Base-by-base conservation (phyloP, 2,797 vertebrate genomes). In the Tarsius wallacei region DNA sequence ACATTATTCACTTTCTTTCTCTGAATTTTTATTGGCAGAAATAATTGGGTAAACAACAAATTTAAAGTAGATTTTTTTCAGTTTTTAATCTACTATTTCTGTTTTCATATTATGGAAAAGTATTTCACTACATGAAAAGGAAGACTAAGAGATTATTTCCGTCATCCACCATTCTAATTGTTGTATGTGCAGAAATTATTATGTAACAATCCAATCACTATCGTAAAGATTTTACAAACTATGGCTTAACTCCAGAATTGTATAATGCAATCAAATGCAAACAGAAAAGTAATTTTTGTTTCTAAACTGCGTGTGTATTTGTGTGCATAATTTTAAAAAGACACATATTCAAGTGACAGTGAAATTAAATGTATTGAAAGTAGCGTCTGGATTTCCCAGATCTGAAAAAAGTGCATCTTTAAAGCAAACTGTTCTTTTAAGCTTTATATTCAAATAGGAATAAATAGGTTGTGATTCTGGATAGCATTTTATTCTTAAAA, bases 211-310 rank as follows among this genome's bases (percentile, higher is more conserved):
- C 51, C 93, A 88, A 70, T 96, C 77, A 94, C 24, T 87, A 49
- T 83, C 96, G 59, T 78, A 97, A 97, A 95, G 83, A 88, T 93
- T 97, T 98, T 96, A 97, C 81, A 88, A 42, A 85, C 1, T 74
- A n/a, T 92, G 71, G 4, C 11, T 90, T 80, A 90, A n/a, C 93
- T 98, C 70, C 31, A 68, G 47, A 89, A 96, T 83, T 21, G 64
- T 70, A 5, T 64, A 91, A 73, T 49, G 26, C 1, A 91, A 28
- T 64, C 55, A 73, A 28, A 73, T 73, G n/a, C 71, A 91, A 80
- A 77, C 24, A 96, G 78, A 93, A 92, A 73, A 81, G 78, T n/a
- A 81, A 17, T 81, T 59, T 81, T 81, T 59, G 51, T 86, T 71
- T 57, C 66, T 86, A 6, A 70, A 12, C n/a, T 55, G 0, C 53